These are phyloP conservation scores for Drosophila colorata DNA, from an alignment of 2,888 invertebrate species.

Conservation along the genomic window DNA sequence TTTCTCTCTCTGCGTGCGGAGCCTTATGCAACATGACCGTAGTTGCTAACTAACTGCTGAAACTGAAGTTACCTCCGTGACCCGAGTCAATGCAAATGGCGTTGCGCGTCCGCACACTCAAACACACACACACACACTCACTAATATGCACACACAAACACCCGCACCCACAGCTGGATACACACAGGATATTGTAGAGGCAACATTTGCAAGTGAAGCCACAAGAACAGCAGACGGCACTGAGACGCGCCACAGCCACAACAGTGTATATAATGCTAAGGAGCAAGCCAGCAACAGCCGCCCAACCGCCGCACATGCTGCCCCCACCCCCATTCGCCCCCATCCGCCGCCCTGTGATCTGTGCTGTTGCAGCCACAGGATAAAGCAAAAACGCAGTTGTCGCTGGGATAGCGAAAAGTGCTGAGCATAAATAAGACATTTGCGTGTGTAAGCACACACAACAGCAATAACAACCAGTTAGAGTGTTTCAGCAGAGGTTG, in stretches of 20 bases:
- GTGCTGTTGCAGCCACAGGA: conserved; percentile 38
- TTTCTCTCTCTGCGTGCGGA: not conserved
- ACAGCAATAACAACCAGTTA: conserved; percentile 15
- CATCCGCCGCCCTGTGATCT: conserved; percentile 30
- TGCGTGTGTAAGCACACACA: conserved; percentile 73
- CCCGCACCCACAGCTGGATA: conserved; percentile 21
- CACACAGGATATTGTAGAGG: conserved; percentile 34
- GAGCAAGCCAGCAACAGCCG: conserved; percentile 26
- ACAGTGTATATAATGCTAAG: conserved; percentile 65
- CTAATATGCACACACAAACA: not conserved
- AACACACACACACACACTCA: conserved; percentile 11
- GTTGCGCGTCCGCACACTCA: conserved; percentile 19
- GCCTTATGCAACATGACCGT: conserved; percentile 34
- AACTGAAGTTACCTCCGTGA: conserved; percentile 43
- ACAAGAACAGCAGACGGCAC: conserved; percentile 53
- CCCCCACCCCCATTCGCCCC: too few relatives aligned
- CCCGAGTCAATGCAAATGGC: conserved; percentile 42
- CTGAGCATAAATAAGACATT: conserved; percentile 81
- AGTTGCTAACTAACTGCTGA: conserved; percentile 50
- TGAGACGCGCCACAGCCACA: conserved; percentile 45
- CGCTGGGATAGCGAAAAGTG: conserved; percentile 69
- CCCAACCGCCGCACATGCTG: not conserved
- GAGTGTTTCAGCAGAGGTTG: not conserved
- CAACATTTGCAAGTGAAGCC: conserved; percentile 65
- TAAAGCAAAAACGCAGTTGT: conserved; percentile 59